Evolutionary conservation across 2,113 vertebrate species (phyloP).

Genomic region (Catharus minimus): DNA sequence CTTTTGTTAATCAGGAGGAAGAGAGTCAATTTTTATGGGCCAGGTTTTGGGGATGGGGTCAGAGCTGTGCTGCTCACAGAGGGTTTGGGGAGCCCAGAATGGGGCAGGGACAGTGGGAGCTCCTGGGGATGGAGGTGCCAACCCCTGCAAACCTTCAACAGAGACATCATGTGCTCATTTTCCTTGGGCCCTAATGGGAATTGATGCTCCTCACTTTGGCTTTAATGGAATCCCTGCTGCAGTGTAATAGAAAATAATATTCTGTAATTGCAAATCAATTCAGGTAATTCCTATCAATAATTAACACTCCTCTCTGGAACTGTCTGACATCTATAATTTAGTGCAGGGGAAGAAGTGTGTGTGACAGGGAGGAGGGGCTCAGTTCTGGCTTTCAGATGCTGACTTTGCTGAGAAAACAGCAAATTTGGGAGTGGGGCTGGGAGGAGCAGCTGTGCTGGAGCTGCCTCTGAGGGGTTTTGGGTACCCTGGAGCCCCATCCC

Average conservation of each 20-base stretch:
- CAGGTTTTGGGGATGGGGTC: neutral
- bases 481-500: accelerated
- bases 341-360: neutral
- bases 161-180: constrained; percentile 17
- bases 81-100: neutral
- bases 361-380: neutral
- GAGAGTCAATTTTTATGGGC: neutral
- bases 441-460: accelerated
- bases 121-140: constrained; percentile 43
- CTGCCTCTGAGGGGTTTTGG: neutral
- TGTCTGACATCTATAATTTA: constrained; percentile 57
- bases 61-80: neutral
- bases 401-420: neutral
- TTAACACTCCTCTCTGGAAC: constrained; percentile 65
- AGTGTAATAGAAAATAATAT: constrained; percentile 69
- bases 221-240: constrained; percentile 71
- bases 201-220: constrained; percentile 63
- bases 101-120: neutral
- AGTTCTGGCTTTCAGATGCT: neutral
- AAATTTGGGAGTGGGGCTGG: neutral
- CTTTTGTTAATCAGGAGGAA: neutral
- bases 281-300: constrained; percentile 76
- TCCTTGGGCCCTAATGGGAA: constrained; percentile 60
- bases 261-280: constrained; percentile 73
- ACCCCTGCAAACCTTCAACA: neutral